These are phyloP conservation scores for Vidua chalybeata DNA, from an alignment of 2,113 vertebrate genomes.

Conservation along the genomic window DNA sequence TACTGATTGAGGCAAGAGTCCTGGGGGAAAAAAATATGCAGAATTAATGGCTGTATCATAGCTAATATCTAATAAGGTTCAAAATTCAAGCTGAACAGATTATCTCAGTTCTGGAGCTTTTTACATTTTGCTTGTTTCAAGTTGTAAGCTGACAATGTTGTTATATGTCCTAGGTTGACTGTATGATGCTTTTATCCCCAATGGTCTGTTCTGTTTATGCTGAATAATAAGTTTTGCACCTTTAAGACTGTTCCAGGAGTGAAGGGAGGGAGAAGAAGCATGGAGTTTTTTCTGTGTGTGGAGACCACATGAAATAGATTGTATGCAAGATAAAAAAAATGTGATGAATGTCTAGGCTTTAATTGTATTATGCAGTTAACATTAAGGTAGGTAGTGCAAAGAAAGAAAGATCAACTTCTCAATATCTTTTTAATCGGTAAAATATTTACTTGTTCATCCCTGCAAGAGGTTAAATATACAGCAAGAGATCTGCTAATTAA, in stretches of 20 bases:
- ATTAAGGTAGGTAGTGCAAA: not conserved
- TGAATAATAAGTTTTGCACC: too few species aligned
- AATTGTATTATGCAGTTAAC: not conserved
- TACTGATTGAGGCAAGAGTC: not conserved
- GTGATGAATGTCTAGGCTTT: not conserved
- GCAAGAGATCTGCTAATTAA: not conserved
- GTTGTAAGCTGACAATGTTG: not conserved
- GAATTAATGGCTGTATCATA: not conserved
- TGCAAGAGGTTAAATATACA: not conserved
- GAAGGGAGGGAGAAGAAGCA: too few species aligned
- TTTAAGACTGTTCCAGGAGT: too few species aligned
- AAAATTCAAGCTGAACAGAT: not conserved
- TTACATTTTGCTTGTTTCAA: not conserved
- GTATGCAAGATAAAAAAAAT: not conserved
- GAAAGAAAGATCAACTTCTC: conserved; percentile 5
- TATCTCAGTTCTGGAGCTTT: not conserved
- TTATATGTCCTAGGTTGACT: not conserved
- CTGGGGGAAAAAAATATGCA: not conserved
- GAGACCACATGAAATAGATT: not conserved
- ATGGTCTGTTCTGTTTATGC: too few species aligned
- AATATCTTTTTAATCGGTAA: conserved; percentile 9
- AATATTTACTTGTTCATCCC: conserved; percentile 4
- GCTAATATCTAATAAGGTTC: not conserved
- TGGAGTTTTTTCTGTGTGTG: not conserved
- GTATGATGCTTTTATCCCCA: too few species aligned